Evolutionary conservation across 1,140 invertebrate species (phyloP).

Genomic region (Trichonephila clavipes): DNA sequence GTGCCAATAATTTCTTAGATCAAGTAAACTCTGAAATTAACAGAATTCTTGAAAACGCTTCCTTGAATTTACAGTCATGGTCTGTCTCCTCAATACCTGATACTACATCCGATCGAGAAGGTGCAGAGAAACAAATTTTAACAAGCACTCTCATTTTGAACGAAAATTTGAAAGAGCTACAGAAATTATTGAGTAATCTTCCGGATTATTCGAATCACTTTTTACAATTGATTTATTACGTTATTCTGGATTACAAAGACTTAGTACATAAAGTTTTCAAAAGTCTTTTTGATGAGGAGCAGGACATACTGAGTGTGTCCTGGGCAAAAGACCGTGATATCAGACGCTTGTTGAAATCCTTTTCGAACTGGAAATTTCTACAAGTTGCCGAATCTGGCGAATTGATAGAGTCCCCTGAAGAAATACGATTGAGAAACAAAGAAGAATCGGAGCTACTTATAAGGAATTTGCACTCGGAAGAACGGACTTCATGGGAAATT

Average conservation of each 20-base stretch:
- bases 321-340: slow-evolving; percentile 98
- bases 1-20: slow-evolving; percentile 85
- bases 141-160: slow-evolving; percentile 47
- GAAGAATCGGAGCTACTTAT: slow-evolving; percentile 96
- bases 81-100: background rate
- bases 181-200: background rate
- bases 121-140: slow-evolving; percentile 57
- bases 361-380: slow-evolving; percentile 91
- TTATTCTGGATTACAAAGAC: slow-evolving; percentile 64
- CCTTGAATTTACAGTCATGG: slow-evolving; percentile 46
- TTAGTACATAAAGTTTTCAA: slow-evolving; percentile 57
- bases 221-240: slow-evolving; percentile 55
- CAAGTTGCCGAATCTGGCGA: slow-evolving; percentile 78
- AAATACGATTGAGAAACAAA: slow-evolving; percentile 89
- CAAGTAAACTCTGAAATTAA: slow-evolving; percentile 80
- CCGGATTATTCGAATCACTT: slow-evolving; percentile 64
- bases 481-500: slow-evolving; percentile 91
- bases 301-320: slow-evolving; percentile 90
- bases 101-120: background rate
- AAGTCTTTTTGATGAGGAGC: slow-evolving; percentile 82
- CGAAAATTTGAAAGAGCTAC: slow-evolving; percentile 38
- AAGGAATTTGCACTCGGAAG: slow-evolving; percentile 89
- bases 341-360: slow-evolving; percentile 90
- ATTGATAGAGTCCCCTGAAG: slow-evolving; percentile 84
- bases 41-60: slow-evolving; percentile 83